A percentile compares a stretch with the other conserved stretches of the same genome.
phyloP scores from a whole-genome alignment of 2,888 invertebrate species.

The Idaea biselata region DNA sequence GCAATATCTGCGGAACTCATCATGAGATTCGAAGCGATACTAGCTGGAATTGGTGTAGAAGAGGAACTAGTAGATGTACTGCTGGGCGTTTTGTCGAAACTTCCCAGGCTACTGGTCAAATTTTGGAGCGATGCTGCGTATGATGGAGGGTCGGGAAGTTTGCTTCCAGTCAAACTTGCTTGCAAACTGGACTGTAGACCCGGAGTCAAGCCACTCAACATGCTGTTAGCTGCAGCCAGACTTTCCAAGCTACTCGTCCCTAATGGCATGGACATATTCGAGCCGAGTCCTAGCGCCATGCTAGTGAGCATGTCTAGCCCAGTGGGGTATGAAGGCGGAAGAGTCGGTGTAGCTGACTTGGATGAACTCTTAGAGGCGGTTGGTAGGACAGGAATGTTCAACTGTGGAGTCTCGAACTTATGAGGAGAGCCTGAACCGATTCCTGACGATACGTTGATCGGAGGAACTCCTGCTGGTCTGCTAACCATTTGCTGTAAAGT shows the following conservation, averaged over 20 bases:
- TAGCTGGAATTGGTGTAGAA: slow-evolving; percentile 73
- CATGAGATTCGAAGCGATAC: slow-evolving; percentile 82
- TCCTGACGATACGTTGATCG: slow-evolving; percentile 70
- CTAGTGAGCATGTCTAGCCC: slow-evolving; percentile 77
- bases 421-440: slow-evolving; percentile 76
- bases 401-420: slow-evolving; percentile 78
- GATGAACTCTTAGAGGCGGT: slow-evolving; percentile 81
- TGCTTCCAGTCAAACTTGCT: slow-evolving; percentile 64
- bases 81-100: slow-evolving; percentile 69
- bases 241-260: slow-evolving; percentile 69
- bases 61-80: slow-evolving; percentile 76
- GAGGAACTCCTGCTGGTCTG: slow-evolving; percentile 73
- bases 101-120: slow-evolving; percentile 62
- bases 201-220: slow-evolving; percentile 67
- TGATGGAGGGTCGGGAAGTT: slow-evolving; percentile 71
- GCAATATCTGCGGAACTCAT: slow-evolving; percentile 83
- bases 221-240: slow-evolving; percentile 74
- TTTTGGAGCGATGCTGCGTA: slow-evolving; percentile 72
- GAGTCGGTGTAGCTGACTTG: slow-evolving; percentile 76
- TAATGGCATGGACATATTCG: slow-evolving; percentile 68
- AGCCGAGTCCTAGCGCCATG: slow-evolving; percentile 73
- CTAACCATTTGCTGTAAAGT: slow-evolving; percentile 77
- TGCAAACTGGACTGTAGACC: slow-evolving; percentile 67
- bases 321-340: slow-evolving; percentile 73
- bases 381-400: slow-evolving; percentile 81